Percentiles rank a stretch among this genome's conserved stretches.
Conservation (phyloP, 2,797 vertebrate genomes). For the Jordanella pulchra region DNA sequence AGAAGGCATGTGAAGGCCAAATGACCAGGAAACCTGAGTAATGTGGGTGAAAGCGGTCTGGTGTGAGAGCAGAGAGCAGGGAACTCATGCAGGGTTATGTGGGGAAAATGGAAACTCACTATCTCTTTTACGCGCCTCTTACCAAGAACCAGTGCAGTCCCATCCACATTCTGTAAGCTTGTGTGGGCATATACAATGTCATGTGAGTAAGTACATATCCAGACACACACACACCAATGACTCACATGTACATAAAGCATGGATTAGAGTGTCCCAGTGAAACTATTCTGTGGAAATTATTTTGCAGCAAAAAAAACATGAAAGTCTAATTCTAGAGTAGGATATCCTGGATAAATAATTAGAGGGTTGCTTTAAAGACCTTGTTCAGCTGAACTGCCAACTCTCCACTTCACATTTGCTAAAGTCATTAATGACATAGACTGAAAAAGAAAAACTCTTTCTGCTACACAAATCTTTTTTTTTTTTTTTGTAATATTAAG, state of each 20-base stretch:
- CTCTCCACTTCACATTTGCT: conserved; percentile 81
- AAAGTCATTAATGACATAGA: conserved; percentile 87
- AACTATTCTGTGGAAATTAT: conserved; percentile 76
- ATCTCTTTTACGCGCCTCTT: conserved; percentile 60
- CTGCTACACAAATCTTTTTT: conserved; percentile 82
- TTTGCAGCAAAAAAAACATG: conserved; percentile 64
- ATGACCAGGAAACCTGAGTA: conserved; percentile 73
- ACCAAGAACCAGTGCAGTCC: conserved; percentile 43
- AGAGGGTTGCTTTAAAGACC: conserved; percentile 81
- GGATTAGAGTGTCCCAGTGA: conserved; percentile 72
- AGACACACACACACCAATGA: conserved; percentile 15
- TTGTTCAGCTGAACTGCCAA: conserved; percentile 68
- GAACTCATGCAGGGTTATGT: conserved; percentile 68
- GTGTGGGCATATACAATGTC: conserved; percentile 25
- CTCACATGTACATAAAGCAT: conserved; percentile 34
- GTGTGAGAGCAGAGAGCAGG: conserved; percentile 59
- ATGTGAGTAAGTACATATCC: conserved; percentile 23
- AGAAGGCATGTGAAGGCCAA: conserved; percentile 74
- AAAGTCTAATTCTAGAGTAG: conserved; percentile 80
- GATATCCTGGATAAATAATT: conserved; percentile 86
- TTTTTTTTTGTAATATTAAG: conserved; percentile 76
- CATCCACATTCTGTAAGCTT: conserved; percentile 26
- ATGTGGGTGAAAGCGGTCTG: conserved; percentile 72
- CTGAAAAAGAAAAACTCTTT: conserved; percentile 77
- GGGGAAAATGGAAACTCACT: conserved; percentile 70